A percentile compares a stretch with the other conserved stretches of the same genome.
Evolutionary conservation across 2,888 invertebrate species (phyloP).

Genomic region (Apamea crenata): DNA sequence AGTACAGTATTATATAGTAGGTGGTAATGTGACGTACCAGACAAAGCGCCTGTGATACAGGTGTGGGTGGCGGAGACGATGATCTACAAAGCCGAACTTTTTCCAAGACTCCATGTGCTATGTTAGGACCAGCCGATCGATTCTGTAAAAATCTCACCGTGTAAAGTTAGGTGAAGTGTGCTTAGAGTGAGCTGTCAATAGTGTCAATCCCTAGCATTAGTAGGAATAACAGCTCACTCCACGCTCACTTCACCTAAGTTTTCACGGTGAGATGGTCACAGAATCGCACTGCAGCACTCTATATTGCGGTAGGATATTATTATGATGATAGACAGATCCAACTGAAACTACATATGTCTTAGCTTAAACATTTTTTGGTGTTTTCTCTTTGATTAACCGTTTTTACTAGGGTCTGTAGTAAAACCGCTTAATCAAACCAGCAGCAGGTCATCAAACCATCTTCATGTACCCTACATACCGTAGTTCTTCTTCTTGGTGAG

Average conservation of each 20-base stretch:
- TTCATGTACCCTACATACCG: conserved; percentile 63
- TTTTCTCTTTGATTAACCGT: background rate
- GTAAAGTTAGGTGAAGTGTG: no score
- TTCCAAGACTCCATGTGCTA: background rate
- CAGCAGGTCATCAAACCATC: background rate
- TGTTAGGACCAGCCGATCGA: background rate
- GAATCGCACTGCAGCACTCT: no score
- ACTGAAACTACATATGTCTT: background rate
- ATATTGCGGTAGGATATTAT: background rate
- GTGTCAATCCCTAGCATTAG: no score
- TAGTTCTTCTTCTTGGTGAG: conserved; percentile 94
- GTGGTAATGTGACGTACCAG: background rate
- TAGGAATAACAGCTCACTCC: no score
- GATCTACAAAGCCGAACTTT: background rate
- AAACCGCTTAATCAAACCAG: no score
- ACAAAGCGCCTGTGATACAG: background rate
- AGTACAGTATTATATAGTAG: no score
- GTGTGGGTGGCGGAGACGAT: background rate
- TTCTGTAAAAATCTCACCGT: no score
- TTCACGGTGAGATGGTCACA: no score
- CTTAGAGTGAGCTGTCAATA: no score
- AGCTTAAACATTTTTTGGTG: background rate
- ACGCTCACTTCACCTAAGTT: no score
- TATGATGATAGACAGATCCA: background rate
- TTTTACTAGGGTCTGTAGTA: background rate